Evolutionary conservation across 2,113 vertebrate species (phyloP).

Genomic region (Semnornis frantzii): DNA sequence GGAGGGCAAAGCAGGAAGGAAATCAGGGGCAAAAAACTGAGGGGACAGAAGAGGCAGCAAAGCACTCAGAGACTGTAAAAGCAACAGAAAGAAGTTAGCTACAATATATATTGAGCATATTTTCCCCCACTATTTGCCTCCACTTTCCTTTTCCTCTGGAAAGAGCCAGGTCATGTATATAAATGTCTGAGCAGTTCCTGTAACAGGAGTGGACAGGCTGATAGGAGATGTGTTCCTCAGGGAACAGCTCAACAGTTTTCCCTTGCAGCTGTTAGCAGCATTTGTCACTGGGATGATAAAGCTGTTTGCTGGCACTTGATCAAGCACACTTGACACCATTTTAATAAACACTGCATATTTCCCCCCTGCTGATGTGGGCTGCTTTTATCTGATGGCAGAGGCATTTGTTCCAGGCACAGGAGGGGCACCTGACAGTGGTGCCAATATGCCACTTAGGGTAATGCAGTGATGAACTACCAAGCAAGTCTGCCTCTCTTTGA

Average conservation of each 20-base stretch:
- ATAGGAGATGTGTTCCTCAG: background rate
- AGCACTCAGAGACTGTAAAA: background rate
- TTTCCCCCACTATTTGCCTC: background rate
- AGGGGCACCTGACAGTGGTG: constrained; percentile 2
- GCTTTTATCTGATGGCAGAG: background rate
- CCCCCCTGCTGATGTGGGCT: background rate
- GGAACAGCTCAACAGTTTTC: background rate
- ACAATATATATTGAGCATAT: background rate
- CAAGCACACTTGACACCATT: background rate
- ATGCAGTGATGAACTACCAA: background rate
- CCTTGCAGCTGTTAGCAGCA: background rate
- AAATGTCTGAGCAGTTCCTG: background rate
- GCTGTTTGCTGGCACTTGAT: background rate
- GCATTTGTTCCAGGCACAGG: background rate
- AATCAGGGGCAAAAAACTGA: background rate
- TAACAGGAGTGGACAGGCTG: background rate
- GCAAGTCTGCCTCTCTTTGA: background rate
- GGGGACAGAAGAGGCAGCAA: background rate
- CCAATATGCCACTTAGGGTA: background rate
- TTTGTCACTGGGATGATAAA: constrained; percentile 8
- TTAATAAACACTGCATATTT: constrained; percentile 21
- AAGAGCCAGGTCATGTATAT: background rate
- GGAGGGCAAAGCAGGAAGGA: background rate
- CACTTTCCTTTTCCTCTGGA: background rate
- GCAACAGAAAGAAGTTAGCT: background rate